Conservation (phyloP, 2,888 invertebrate genomes). For the Apodemia zela region DNA sequence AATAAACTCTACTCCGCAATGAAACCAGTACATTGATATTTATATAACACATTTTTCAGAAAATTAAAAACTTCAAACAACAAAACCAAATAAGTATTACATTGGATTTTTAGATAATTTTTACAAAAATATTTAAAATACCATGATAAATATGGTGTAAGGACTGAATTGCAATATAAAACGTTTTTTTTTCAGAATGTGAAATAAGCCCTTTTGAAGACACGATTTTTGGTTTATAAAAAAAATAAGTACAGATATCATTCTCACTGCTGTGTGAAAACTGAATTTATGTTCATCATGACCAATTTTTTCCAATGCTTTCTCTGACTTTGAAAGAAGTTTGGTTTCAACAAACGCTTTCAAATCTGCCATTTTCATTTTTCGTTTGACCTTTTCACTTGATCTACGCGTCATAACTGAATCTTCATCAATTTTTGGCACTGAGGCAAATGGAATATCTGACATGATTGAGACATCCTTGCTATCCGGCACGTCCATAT, state of each 20-base stretch:
- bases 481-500: conserved; percentile 88
- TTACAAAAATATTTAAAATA: no score
- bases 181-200: no score
- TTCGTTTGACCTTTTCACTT: conserved; percentile 90
- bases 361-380: conserved; percentile 95
- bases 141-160: no score
- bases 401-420: conserved; percentile 78
- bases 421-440: conserved; percentile 63
- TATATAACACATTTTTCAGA: no score
- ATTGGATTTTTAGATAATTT: no score
- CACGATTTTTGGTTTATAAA: no score
- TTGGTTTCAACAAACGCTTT: conserved; percentile 96
- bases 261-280: conserved; percentile 77
- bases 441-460: conserved; percentile 66
- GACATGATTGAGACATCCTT: conserved; percentile 84
- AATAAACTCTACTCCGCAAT: no score
- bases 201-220: no score
- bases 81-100: no score
- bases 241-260: conserved; percentile 80
- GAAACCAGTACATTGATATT: no score
- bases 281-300: conserved; percentile 85
- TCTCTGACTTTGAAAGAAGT: conserved; percentile 93
- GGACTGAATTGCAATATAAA: no score
- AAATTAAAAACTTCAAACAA: no score
- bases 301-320: conserved; percentile 93